Evolutionary conservation across 2,113 vertebrate genomes (phyloP).

Genomic region (Barnardius zonarius): DNA sequence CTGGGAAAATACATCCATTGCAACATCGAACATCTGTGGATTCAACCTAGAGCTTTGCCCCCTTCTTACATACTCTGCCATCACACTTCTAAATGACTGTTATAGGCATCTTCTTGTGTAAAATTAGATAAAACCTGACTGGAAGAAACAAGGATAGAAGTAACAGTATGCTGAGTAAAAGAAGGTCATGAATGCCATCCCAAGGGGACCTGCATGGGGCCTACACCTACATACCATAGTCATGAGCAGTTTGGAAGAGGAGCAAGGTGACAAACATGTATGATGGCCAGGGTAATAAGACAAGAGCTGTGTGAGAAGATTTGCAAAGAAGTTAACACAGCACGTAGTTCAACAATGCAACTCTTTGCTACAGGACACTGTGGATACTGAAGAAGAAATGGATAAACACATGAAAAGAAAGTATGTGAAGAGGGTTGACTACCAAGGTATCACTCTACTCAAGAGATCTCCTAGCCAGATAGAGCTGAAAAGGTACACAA

Average conservation of each 20-base stretch:
- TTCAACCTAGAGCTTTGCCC: not conserved
- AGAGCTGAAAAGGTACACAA: not conserved
- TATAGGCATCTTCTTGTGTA: not conserved
- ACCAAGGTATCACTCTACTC: not conserved
- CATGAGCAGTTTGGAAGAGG: not conserved
- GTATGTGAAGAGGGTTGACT: not conserved
- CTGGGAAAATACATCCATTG: not conserved
- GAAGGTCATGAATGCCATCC: not conserved
- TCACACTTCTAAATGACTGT: not conserved
- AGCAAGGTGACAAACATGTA: not conserved
- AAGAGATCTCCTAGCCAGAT: not conserved
- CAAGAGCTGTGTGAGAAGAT: not conserved
- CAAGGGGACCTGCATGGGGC: rapidly evolving
- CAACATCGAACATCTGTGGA: not conserved
- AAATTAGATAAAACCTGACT: not conserved
- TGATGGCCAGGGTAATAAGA: not conserved
- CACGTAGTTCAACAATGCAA: not conserved
- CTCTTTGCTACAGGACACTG: not conserved
- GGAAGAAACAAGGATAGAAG: not conserved
- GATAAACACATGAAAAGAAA: not conserved
- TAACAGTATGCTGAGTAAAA: not conserved
- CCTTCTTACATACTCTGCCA: not conserved
- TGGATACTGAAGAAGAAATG: not conserved
- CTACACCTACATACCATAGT: not conserved
- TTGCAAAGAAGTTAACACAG: not conserved